Evolutionary conservation across 2,888 invertebrate genomes (phyloP).

Genomic region (Crepidodera aurea): DNA sequence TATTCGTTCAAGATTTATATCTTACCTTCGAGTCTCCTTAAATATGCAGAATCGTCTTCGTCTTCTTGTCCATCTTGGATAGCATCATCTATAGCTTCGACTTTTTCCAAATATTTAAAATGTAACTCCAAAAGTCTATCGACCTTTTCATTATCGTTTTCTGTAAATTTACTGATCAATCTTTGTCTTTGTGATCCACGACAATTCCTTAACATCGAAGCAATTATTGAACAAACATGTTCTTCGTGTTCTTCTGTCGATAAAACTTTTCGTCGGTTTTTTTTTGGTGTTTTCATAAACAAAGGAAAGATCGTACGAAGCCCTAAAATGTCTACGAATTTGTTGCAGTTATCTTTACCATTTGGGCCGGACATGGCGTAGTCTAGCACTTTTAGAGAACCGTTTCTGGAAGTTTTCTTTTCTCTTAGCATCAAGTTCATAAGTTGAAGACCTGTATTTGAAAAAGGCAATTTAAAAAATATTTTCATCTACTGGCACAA

Average conservation of each 20-base stretch:
- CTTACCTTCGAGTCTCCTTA: slow-evolving; percentile 80
- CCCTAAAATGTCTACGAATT: slow-evolving; percentile 74
- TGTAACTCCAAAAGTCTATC: slow-evolving; percentile 95
- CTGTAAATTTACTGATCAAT: slow-evolving; percentile 92
- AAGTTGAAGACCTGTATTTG: slow-evolving; percentile 73
- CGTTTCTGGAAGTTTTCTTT: slow-evolving; percentile 95
- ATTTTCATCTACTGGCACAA: not conserved
- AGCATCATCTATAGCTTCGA: slow-evolving; percentile 81
- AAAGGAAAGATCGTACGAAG: slow-evolving; percentile 96
- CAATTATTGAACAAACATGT: slow-evolving; percentile 92
- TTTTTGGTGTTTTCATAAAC: slow-evolving; percentile 98
- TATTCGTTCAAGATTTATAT: too few relatives aligned
- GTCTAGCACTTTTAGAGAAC: slow-evolving; percentile 96
- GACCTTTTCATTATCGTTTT: slow-evolving; percentile 98
- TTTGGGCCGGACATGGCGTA: slow-evolving; percentile 95
- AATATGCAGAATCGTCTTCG: slow-evolving; percentile 84
- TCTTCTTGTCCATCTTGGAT: slow-evolving; percentile 68
- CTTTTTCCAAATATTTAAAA: slow-evolving; percentile 95
- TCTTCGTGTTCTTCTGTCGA: slow-evolving; percentile 93
- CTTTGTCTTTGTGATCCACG: slow-evolving; percentile 92
- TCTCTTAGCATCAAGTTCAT: slow-evolving; percentile 99
- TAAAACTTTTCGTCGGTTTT: slow-evolving; percentile 76
- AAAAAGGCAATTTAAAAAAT: not conserved
- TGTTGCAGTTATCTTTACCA: slow-evolving; percentile 95
- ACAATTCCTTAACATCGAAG: slow-evolving; percentile 92